Evolutionary conservation across 2,797 vertebrate genomes (phyloP).

Genomic region (Sebastes ruberrimus): DNA sequence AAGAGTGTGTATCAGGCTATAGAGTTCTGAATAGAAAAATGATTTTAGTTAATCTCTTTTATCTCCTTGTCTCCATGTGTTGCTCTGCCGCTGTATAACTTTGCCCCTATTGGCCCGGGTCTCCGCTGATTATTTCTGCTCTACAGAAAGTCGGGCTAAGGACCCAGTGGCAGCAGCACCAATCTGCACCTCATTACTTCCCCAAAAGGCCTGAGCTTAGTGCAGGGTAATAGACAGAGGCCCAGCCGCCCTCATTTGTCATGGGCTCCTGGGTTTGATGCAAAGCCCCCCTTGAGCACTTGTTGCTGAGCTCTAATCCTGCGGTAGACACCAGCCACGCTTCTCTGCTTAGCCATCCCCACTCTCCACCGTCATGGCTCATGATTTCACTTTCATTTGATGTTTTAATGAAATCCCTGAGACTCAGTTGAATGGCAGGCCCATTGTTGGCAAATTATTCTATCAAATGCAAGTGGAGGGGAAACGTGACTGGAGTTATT

Average conservation of each 20-base stretch:
- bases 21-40: neutral
- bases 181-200: conserved; percentile 81
- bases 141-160: conserved; percentile 60
- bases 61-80: conserved; percentile 45
- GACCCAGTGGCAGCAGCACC: conserved; percentile 68
- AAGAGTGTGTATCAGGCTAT: neutral
- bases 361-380: conserved; percentile 78
- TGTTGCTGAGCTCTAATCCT: conserved; percentile 84
- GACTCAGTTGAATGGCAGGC: conserved; percentile 74
- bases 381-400: conserved; percentile 84
- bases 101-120: conserved; percentile 53
- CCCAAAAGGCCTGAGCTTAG: conserved; percentile 82
- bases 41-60: conserved; percentile 47
- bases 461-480: conserved; percentile 73
- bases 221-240: conserved; percentile 82
- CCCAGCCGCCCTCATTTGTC: conserved; percentile 82
- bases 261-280: conserved; percentile 82
- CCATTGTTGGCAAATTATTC: conserved; percentile 81
- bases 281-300: conserved; percentile 82
- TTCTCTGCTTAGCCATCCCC: conserved; percentile 78
- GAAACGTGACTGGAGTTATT: conserved; percentile 68
- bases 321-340: conserved; percentile 77
- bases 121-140: conserved; percentile 71
- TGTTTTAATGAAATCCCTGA: conserved; percentile 84
- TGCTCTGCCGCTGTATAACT: conserved; percentile 32